Evolutionary conservation across 1,140 invertebrate genomes (phyloP), one percentile per base, ranked within the genome.

Genomic region (Drosophila lowei): DNA sequence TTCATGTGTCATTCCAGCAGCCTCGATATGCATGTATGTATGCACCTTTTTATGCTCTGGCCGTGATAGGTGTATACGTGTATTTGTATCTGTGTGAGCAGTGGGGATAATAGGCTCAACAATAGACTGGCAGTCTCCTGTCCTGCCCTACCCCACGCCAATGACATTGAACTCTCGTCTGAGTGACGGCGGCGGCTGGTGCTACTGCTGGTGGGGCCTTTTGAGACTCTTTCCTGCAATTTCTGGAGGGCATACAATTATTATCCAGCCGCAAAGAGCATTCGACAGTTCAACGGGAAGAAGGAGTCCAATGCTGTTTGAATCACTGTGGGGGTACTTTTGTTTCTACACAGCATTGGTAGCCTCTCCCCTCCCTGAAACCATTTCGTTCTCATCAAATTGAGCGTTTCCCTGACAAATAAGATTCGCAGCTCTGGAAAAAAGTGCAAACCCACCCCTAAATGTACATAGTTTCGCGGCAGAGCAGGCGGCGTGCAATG

Each of bases 401-500:
- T 65, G 9, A 63, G 30, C 34, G 34, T 38, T 38, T 13, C 2
- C 23, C 13, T 21, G 23, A 23, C 48, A 44, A 58, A 52, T 53
- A 25, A 30, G 56, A 66, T 23, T 59, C 38, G 46, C 50, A 54
- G 43, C 50, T 23, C 6, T 56, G 42, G 28, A 30, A 23, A n/a
- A 60, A 48, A 25, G 28, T 52, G 16, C 54, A 64, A 75, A 83
- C 11, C 79, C 70, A 79, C 79, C 79, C 79, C 23, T 75, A 60
- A 64, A 38, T 25, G 21, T 41, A 13, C 41, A 83, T 67, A 66
- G 59, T 63, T 60, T 49, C 38, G 47, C 42, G 46, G 62, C 28
- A 46, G 48, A 41, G 38, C 50, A 62, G 73, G 64, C 43, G 43
- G n/a, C 65, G 65, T 48, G 80, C 81, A 85, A 77, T 85, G 81